phyloP scores from a whole-genome alignment of 2,797 vertebrate genomes.

The Myotis pilosus region DNA sequence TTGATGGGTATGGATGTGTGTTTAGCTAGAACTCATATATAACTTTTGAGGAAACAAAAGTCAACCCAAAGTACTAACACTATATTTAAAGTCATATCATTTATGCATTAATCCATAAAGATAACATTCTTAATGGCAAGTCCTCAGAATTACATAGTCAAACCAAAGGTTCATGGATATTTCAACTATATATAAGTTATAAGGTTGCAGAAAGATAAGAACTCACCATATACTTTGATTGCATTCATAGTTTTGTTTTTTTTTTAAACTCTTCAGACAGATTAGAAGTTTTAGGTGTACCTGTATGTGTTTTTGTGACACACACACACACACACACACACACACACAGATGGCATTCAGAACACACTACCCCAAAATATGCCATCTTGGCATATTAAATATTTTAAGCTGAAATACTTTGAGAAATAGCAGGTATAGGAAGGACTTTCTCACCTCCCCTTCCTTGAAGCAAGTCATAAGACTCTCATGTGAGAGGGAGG shows the following conservation, averaged over 20 bases:
- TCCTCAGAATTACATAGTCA: slow-evolving; percentile 14
- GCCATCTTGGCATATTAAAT: background rate
- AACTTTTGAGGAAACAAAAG: background rate
- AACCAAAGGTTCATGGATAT: slow-evolving; percentile 42
- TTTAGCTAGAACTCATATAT: background rate
- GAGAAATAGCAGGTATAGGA: background rate
- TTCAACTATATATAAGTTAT: slow-evolving; percentile 2
- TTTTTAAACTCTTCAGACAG: slow-evolving; percentile 1
- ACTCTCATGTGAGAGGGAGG: background rate
- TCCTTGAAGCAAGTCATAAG: background rate
- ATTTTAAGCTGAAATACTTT: background rate
- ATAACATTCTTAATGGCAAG: slow-evolving; percentile 69
- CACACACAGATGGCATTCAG: background rate
- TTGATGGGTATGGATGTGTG: background rate
- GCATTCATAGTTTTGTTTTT: background rate
- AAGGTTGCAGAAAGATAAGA: background rate
- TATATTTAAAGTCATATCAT: slow-evolving; percentile 64
- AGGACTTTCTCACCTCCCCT: background rate
- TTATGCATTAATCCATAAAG: slow-evolving; percentile 58
- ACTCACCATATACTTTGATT: background rate
- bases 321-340: background rate
- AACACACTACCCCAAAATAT: background rate
- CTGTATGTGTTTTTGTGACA: background rate
- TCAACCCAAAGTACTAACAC: background rate
- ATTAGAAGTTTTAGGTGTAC: slow-evolving; percentile 28